A percentile compares a stretch with the other conserved stretches of the same genome.
phyloP scores from a whole-genome alignment of 2,797 vertebrate species.

The Enteromius radiatus region DNA sequence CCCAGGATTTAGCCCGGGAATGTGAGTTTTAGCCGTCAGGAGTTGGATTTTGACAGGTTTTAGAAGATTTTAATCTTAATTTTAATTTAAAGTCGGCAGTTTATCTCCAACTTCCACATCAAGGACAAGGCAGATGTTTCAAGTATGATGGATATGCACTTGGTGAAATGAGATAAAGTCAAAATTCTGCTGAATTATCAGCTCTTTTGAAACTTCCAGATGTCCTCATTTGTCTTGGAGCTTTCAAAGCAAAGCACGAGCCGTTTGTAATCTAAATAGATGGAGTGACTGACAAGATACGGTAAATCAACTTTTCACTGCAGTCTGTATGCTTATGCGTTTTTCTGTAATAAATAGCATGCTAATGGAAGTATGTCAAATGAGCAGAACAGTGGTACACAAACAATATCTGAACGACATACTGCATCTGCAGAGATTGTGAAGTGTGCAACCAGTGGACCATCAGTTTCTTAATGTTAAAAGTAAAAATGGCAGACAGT shows the following conservation, averaged over 20 bases:
- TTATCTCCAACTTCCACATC: conserved; percentile 15
- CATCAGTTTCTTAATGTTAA: background rate
- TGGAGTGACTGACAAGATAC: conserved; percentile 21
- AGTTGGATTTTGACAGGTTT: conserved; percentile 28
- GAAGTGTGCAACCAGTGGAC: background rate
- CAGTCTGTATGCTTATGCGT: background rate
- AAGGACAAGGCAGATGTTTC: conserved; percentile 28
- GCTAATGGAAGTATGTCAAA: background rate
- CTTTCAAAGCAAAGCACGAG: background rate
- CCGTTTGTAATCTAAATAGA: conserved; percentile 35
- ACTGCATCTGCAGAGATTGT: background rate
- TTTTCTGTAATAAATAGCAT: background rate
- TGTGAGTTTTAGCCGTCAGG: background rate
- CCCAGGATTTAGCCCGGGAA: background rate
- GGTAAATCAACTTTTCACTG: conserved; percentile 6
- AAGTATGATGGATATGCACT: conserved; percentile 9
- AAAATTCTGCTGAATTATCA: conserved; percentile 28
- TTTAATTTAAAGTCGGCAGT: conserved; percentile 31
- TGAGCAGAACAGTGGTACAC: background rate
- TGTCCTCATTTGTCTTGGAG: conserved; percentile 32
- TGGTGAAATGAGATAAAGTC: conserved; percentile 36
- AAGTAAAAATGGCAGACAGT: background rate
- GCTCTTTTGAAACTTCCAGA: conserved; percentile 29
- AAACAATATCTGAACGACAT: background rate
- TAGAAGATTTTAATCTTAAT: conserved; percentile 39